Conservation (phyloP, 2,797 vertebrate genomes). For the Artibeus lituratus region DNA sequence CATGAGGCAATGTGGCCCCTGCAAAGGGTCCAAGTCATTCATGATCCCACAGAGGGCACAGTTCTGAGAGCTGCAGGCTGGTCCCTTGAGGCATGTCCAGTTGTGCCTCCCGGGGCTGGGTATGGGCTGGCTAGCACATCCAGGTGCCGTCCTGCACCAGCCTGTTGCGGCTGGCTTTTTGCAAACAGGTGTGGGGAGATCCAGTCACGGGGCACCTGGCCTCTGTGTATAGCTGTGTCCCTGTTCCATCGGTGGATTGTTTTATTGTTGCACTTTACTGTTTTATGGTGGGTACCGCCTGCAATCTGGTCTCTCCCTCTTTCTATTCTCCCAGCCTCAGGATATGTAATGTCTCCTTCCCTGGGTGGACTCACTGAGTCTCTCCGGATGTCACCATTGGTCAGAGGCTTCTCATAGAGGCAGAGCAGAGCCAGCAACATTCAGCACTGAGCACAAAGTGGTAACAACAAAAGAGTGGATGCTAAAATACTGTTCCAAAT, state of each 20-base stretch:
- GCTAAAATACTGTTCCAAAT: background rate
- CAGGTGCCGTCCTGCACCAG: background rate
- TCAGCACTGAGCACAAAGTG: background rate
- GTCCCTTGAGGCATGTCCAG: background rate
- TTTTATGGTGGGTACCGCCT: conserved; percentile 41
- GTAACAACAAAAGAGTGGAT: background rate
- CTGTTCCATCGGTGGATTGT: background rate
- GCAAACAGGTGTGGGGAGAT: conserved; percentile 22
- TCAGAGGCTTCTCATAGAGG: background rate
- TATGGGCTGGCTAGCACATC: background rate
- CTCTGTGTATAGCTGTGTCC: background rate
- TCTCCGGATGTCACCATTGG: background rate
- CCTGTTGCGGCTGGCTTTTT: conserved; percentile 27
- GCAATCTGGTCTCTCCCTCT: conserved; percentile 25
- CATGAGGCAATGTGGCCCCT: background rate
- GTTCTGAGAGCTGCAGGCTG: background rate
- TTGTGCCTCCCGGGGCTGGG: background rate
- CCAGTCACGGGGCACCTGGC: background rate
- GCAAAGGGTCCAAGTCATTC: background rate
- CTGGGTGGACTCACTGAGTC: background rate
- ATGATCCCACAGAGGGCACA: background rate
- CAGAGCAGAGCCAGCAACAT: background rate
- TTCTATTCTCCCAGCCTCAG: background rate
- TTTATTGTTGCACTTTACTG: conserved; percentile 36
- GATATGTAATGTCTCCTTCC: background rate